Base-by-base conservation (phyloP, 1,140 invertebrate species). In the Asbolus verrucosus region DNA sequence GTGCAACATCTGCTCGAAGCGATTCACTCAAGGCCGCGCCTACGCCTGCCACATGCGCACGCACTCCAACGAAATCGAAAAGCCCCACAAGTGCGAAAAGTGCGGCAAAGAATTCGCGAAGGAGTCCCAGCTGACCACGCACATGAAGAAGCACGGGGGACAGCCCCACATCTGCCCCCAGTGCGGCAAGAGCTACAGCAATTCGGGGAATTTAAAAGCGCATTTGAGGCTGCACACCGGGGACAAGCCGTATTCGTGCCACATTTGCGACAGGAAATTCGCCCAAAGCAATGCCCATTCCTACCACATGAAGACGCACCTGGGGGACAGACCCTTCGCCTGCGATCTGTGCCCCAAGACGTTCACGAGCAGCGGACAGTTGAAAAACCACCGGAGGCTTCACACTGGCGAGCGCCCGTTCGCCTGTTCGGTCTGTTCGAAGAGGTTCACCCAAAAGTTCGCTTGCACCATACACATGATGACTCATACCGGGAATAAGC, bases 21-120 rank as follows among this genome's bases (percentile, higher is more conserved):
- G 54, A 0, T 69, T 69, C 59, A 38, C 54, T 1, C 67, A 69
- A 39, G 59, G 67, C 11, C 13, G 67, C 4, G 67, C 67, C 11
- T 54, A 21, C 30, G 67, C 67, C 3, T 69, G 67, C 27, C 84
- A 85, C 59, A 84, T 83, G 84, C 74, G 80, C 2, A 84, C 83
- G 3, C 84, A 85, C 74, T 83, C 82, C 0, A 71, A 80, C n/a
- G 80, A 14, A 19, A 41, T 41, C 8, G 67, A 16, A 2, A 69
- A 39, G 38, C 54, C 54, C 83, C 24, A 27, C 8, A 27, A 27
- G 24, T 27, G 24, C 8, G 24, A 27, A 3, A 27, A 27, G 24
- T 27, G 24, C 24, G 3, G 3, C 24, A 27, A 27, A 27, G 24
- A 27, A 8, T 27, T 27, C 8, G 24, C 24, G 3, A 8, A 27